phyloP scores from a whole-genome alignment of 2,888 invertebrate genomes.

The Rotaria macrura region DNA sequence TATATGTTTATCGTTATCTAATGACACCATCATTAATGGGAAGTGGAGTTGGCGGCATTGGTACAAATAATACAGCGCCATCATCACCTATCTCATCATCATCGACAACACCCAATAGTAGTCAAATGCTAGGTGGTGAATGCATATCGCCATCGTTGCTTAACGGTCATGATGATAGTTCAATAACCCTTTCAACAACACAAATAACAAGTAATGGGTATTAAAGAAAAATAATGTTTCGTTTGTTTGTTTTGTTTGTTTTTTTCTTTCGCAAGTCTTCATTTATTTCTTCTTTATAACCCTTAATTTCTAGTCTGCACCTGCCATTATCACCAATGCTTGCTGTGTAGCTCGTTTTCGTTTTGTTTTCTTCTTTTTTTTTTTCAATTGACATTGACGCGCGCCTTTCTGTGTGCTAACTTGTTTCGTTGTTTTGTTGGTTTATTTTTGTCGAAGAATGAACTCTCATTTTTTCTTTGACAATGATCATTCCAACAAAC shows the following conservation, averaged over 20 bases:
- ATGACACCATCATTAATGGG: conserved; percentile 6
- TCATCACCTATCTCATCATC: neutral
- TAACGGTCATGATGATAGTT: neutral
- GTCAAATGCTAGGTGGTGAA: neutral
- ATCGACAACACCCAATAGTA: conserved; percentile 13
- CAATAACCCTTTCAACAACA: neutral
- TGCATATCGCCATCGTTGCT: neutral
- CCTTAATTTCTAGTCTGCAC: neutral
- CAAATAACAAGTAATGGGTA: neutral
- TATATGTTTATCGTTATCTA: conserved; percentile 82
- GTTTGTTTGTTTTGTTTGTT: neutral
- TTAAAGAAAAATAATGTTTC: neutral
- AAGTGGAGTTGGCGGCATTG: neutral
- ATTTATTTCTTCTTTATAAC: neutral
- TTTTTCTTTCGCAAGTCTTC: neutral
- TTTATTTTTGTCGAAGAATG: too few species aligned
- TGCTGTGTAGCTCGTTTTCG: conserved; percentile 5
- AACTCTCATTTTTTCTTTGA: too few species aligned
- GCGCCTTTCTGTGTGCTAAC: neutral
- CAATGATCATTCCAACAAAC: too few species aligned
- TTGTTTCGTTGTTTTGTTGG: too few species aligned
- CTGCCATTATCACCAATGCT: neutral
- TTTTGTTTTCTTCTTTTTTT: neutral
- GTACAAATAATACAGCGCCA: neutral
- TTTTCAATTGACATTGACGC: neutral